Base-by-base conservation (phyloP, 2,888 invertebrate genomes). In the Ectemnius cavifrons region DNA sequence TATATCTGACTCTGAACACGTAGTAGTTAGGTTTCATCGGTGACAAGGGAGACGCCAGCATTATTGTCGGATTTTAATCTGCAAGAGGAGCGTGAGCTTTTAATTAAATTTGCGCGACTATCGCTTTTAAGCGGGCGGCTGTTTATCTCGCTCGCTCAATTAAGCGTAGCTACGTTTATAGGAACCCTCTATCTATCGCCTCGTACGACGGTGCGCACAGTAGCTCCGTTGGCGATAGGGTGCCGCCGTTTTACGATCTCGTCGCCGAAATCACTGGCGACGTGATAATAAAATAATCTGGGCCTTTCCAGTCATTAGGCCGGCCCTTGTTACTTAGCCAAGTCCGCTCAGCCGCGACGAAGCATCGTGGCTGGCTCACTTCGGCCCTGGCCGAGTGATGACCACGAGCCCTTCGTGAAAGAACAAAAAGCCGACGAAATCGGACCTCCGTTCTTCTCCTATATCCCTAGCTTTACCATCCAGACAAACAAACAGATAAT, bases 211-310 rank as follows among this genome's bases (percentile, higher is more conserved):
- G 37, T 4, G 37, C 37, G 66, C 66, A 57, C 52, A 57, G 70
- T 67, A 56, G 52, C 52, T 52, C 52, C n/a, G 61, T 56, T 63
- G 62, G 57, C 72, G 73, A 76, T 71, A 73, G 63, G 57, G 62
- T 61, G 83, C 37, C 79, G 62, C 78, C 79, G 85, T 85, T 88
- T 89, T 86, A 89, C 85, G 89, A 87, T 82, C 84, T 75, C 84
- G 79, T 82, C 77, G 79, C 84, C 84, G 86, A 88, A 90, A 90
- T 90, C 90, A 88, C 89, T 88, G 89, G 86, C 88, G 85, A 87
- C 87, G 89, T 86, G 90, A 90, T 91, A 90, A 91, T 91, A 90
- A 90, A 90, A 90, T 90, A 90, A 91, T 90, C 90, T 89, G 80
- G 86, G 88, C 88, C 90, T 89, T 89, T 89, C 90, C 87, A 89